phyloP scores from a whole-genome alignment of 2,113 vertebrate species.

The Rhadina sibilatrix region DNA sequence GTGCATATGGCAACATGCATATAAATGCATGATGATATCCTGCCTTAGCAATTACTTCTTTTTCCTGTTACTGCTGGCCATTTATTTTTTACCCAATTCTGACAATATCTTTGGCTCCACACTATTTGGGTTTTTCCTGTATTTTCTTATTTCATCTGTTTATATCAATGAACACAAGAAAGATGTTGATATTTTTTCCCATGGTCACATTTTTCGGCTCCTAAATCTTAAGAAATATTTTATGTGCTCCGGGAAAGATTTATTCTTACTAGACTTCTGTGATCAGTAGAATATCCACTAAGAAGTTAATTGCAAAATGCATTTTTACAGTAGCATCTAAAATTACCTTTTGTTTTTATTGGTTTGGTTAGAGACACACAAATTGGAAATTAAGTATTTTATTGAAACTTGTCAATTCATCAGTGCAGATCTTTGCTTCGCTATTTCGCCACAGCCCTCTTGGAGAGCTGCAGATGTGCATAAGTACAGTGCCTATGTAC shows the following conservation, averaged over 20 bases:
- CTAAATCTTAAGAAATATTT: neutral
- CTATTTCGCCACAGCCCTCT: neutral
- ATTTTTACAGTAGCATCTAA: neutral
- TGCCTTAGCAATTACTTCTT: neutral
- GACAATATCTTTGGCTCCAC: neutral
- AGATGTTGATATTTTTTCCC: neutral
- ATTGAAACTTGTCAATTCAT: neutral
- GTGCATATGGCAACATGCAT: neutral
- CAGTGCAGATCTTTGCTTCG: neutral
- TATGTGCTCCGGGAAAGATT: neutral
- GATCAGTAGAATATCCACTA: neutral
- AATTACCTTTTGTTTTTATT: neutral
- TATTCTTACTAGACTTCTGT: neutral
- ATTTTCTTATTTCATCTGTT: neutral
- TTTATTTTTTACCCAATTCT: neutral
- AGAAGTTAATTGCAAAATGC: neutral
- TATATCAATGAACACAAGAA: neutral
- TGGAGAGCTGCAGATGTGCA: neutral
- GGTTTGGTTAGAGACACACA: neutral
- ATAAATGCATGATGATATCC: neutral
- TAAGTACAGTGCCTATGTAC: neutral
- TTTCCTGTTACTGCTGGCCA: neutral
- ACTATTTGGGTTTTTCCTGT: accelerated
- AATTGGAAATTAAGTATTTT: neutral
- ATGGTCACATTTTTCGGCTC: neutral